These are phyloP conservation scores for Psylliodes chrysocephalus DNA, from an alignment of 2,888 invertebrate genomes.

Conservation along the genomic window DNA sequence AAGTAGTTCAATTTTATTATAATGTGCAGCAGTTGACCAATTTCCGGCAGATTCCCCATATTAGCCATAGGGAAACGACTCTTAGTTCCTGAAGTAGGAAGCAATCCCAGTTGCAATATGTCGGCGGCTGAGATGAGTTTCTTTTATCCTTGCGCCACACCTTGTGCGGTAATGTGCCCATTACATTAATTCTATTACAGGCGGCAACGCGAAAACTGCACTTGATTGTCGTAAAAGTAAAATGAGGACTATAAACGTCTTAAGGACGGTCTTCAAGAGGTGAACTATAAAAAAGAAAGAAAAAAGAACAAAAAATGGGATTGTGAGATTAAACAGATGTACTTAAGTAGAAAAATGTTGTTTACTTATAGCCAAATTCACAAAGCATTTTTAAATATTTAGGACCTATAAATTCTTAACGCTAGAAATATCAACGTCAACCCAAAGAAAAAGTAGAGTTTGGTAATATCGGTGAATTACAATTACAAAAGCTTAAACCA, in stretches of 20 bases:
- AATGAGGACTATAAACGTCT: conserved; percentile 58
- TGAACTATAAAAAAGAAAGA: neutral
- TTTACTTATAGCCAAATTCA: too few species aligned
- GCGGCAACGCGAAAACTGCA: conserved; percentile 59
- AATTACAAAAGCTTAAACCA: too few species aligned
- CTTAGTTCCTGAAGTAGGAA: neutral
- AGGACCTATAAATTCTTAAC: too few species aligned
- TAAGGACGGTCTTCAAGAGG: neutral
- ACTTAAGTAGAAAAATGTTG: too few species aligned
- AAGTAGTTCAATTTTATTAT: too few species aligned
- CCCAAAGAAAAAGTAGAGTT: too few species aligned
- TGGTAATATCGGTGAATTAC: too few species aligned
- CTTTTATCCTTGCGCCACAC: conserved; percentile 53
- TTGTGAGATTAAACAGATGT: neutral
- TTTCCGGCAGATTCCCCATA: too few species aligned
- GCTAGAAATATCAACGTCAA: too few species aligned
- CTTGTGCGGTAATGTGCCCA: conserved; percentile 55
- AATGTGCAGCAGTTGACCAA: too few species aligned
- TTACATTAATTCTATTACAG: conserved; percentile 62
- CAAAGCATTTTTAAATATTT: too few species aligned
- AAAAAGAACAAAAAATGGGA: neutral
- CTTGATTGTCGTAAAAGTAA: conserved; percentile 60
- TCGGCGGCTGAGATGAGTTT: conserved; percentile 48
- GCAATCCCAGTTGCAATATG: neutral
- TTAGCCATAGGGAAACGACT: neutral